Evolutionary conservation across 64 coral and sea anemone species (phyloP), one percentile per base, ranked within the genome.

Genomic region (Orbicella faveolata): DNA sequence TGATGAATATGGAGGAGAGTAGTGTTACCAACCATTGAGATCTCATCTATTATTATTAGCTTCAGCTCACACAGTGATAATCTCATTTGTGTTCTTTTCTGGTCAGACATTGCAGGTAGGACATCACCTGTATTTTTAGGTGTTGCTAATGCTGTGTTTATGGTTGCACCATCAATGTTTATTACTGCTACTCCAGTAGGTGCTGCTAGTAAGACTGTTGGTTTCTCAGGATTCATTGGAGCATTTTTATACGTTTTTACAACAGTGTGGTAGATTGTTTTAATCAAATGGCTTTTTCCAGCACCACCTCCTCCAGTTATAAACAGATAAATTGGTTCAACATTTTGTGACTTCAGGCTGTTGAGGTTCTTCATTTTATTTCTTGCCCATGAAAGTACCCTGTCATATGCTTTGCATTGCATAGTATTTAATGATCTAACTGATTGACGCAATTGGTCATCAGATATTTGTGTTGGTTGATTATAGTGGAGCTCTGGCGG

Each of bases 221-320:
- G 90, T 34, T 85, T 62, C 25, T 91, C 90, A 86, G 79, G 90
- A 54, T 91, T 91, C 67, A 85, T 91, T 26, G 79, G 67, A 64
- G 72, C 36, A 65, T 91, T 21, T 86, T 65, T 84, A 13, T 75
- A 63, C 30, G 81, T 86, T 76, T 91, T 90, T 12, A 33, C 51
- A 23, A 74, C 77, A 80, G 76, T 90, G 63, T 90, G 88, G 39
- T 80, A 90, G 2, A 90, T 79, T 79, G 88, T 80, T 90, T 80
- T 80, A 52, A 80, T 80, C 54, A 80, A 80, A 80, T 80, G 78
- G n/a, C 78, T 80, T 80, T 80, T 80, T 54, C 78, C 78, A 21
- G 78, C 78, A 54, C 78, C 78, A 54, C 16, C 78, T 52, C 37
- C 78, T 54, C 78, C 78, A 52, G 78, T 80, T 52, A 80, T 80